These are phyloP conservation scores for Hypsopygia costalis DNA, from an alignment of 2,888 invertebrate genomes.

Conservation along the genomic window DNA sequence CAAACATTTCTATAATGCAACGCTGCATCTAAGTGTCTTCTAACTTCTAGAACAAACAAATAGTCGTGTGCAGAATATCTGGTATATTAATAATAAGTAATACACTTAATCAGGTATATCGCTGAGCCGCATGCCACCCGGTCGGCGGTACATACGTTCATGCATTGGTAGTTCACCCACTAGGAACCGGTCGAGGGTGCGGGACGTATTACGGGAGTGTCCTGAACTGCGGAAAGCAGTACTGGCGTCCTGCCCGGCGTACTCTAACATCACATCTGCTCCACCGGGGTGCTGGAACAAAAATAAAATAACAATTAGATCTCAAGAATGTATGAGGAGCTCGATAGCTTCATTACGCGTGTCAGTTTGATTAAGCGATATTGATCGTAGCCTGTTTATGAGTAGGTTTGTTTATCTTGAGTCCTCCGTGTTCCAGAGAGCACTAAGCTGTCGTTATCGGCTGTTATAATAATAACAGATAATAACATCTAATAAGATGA, in stretches of 20 bases:
- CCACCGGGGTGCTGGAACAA: conserved; percentile 89
- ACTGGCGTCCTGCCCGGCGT: conserved; percentile 92
- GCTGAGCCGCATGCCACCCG: conserved; percentile 79
- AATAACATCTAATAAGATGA: too few relatives aligned
- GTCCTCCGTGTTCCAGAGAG: too few relatives aligned
- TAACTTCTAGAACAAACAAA: too few relatives aligned
- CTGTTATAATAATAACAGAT: too few relatives aligned
- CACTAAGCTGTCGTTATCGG: too few relatives aligned
- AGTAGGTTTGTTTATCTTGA: too few relatives aligned
- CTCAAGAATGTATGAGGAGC: too few relatives aligned
- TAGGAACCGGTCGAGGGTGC: conserved; percentile 84
- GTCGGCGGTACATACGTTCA: conserved; percentile 86
- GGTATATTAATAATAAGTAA: too few relatives aligned
- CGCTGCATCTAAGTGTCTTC: conserved; percentile 1
- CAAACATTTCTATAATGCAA: background rate
- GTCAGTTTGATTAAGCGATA: too few relatives aligned
- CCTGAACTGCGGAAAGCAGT: conserved; percentile 90
- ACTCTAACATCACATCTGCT: conserved; percentile 88
- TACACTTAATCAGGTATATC: conserved; percentile 80
- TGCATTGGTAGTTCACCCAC: conserved; percentile 88
- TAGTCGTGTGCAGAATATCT: too few relatives aligned
- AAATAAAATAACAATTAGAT: conserved; percentile 1
- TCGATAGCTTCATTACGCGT: too few relatives aligned
- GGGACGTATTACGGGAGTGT: conserved; percentile 84
- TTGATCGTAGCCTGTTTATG: too few relatives aligned